Evolutionary conservation across 1,140 invertebrate species (phyloP).

Genomic region (Drosophila funebris): DNA sequence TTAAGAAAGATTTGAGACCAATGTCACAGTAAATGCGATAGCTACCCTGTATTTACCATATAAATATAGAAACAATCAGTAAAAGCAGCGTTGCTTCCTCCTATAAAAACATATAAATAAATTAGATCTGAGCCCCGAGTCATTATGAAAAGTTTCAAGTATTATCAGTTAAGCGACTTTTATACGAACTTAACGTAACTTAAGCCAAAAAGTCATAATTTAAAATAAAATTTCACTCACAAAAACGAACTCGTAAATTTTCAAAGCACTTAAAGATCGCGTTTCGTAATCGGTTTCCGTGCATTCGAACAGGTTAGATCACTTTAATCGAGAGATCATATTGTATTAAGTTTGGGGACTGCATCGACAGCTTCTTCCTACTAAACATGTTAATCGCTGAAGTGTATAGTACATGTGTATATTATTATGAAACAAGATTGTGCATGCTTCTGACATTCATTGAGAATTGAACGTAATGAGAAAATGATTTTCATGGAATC

Average conservation of each 20-base stretch:
- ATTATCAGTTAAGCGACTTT: background rate
- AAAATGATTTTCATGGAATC: conserved; percentile 27
- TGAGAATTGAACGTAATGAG: conserved; percentile 14
- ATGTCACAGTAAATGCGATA: too few relatives aligned
- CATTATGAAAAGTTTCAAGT: too few relatives aligned
- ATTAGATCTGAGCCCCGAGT: too few relatives aligned
- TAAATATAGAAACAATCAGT: too few relatives aligned
- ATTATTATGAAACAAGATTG: background rate
- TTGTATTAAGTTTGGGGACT: background rate
- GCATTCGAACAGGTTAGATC: conserved; percentile 14
- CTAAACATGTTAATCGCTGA: conserved; percentile 12
- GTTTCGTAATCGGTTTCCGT: conserved; percentile 20
- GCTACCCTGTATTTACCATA: too few relatives aligned
- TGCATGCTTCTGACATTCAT: background rate
- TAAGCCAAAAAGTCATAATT: background rate
- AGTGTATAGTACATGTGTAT: background rate
- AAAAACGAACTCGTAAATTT: conserved; percentile 16
- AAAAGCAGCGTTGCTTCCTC: too few relatives aligned
- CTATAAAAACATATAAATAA: too few relatives aligned
- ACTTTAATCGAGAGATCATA: background rate
- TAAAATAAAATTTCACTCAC: background rate
- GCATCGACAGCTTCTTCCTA: conserved; percentile 13
- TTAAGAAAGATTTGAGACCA: too few relatives aligned
- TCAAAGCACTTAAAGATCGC: background rate
- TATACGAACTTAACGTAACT: background rate